Percentiles rank a stretch among this genome's conserved stretches.
phyloP scores from a whole-genome alignment of 92 coral and sea anemone genomes.

The Porites rus region DNA sequence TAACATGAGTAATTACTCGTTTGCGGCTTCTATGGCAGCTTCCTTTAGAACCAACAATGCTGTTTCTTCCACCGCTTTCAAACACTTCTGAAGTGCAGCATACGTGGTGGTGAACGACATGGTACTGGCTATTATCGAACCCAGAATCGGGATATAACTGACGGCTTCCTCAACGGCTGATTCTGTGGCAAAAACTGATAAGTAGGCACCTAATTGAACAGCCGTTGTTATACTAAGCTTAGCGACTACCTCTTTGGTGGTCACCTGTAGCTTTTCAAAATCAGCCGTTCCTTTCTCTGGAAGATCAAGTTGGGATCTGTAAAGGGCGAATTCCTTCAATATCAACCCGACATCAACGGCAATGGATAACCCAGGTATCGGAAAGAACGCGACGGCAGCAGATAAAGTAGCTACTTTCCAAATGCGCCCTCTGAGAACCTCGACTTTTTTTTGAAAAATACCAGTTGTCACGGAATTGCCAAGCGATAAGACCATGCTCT shows the following conservation, averaged over 20 bases:
- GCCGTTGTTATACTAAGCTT: conserved; percentile 27
- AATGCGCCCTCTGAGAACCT: conserved; percentile 46
- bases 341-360: conserved; percentile 43
- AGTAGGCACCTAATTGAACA: not conserved
- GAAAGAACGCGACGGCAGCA: conserved; percentile 38
- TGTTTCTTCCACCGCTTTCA: conserved; percentile 37
- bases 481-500: conserved; percentile 28
- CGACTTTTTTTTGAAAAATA: conserved; percentile 46
- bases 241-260: conserved; percentile 11
- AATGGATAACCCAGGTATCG: conserved; percentile 49
- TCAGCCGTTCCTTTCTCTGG: conserved; percentile 44
- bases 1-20: conserved; percentile 3
- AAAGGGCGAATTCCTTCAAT: conserved; percentile 26
- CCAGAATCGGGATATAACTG: conserved; percentile 49
- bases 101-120: conserved; percentile 44
- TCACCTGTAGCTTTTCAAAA: conserved; percentile 8
- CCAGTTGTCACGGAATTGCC: conserved; percentile 29
- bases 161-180: conserved; percentile 45
- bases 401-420: conserved; percentile 43
- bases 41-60: conserved; percentile 32
- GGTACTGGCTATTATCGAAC: conserved; percentile 25
- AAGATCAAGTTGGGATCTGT: conserved; percentile 52
- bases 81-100: conserved; percentile 1
- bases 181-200: conserved; percentile 11
- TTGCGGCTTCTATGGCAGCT: not conserved